Evolutionary conservation across 64 coral and sea anemone genomes (phyloP).

Genomic region (Anthopleura sola): DNA sequence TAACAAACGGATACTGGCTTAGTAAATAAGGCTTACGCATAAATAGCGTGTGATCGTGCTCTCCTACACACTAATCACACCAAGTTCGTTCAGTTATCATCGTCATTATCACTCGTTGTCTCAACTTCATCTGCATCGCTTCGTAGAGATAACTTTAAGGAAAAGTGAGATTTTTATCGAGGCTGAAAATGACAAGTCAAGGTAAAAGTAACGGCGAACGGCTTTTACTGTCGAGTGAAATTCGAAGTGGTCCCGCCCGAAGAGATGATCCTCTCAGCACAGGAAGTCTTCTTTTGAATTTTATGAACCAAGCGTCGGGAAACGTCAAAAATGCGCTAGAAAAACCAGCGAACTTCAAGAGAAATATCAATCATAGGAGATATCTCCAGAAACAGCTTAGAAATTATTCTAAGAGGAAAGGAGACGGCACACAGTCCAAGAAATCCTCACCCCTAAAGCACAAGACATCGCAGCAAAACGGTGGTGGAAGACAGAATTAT

Average conservation of each 20-base stretch:
- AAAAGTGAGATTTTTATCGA: background rate
- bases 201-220: slow-evolving; percentile 27
- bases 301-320: slow-evolving; percentile 92
- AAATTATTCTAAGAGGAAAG: slow-evolving; percentile 86
- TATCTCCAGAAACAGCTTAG: slow-evolving; percentile 95
- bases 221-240: slow-evolving; percentile 34
- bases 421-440: slow-evolving; percentile 57
- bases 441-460: slow-evolving; percentile 34
- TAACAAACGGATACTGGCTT: slow-evolving; percentile 79
- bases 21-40: slow-evolving; percentile 87
- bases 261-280: slow-evolving; percentile 65
- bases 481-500: slow-evolving; percentile 32
- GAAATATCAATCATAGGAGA: slow-evolving; percentile 96
- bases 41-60: slow-evolving; percentile 51
- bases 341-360: slow-evolving; percentile 94
- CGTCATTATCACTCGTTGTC: background rate
- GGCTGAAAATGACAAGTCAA: slow-evolving; percentile 43
- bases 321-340: slow-evolving; percentile 95
- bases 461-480: background rate
- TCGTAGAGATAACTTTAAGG: background rate
- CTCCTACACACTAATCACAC: background rate
- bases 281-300: slow-evolving; percentile 82
- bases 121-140: background rate
- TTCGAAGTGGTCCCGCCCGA: slow-evolving; percentile 20
- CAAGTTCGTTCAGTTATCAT: background rate